Evolutionary conservation across 1,140 invertebrate species (phyloP).

Genomic region (Doryteuthis pealeii): DNA sequence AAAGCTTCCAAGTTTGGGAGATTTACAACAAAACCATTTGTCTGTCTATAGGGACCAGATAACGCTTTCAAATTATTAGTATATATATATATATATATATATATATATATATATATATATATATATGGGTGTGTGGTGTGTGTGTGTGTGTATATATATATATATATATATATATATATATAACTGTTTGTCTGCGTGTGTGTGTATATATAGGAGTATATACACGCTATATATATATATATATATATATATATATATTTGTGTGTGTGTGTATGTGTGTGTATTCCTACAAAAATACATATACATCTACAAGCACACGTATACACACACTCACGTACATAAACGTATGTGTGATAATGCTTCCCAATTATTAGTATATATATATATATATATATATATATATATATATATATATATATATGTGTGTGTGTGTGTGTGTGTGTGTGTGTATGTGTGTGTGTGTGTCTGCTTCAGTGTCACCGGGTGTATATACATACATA

Average conservation of each 20-base stretch:
- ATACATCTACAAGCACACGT: not conserved
- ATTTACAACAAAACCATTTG: too few relatives aligned
- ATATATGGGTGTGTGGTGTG: too few relatives aligned
- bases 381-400: conserved; percentile 3
- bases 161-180: too few relatives aligned
- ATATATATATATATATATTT: not conserved
- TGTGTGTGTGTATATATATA: too few relatives aligned
- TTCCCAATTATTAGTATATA: not conserved
- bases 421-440: not conserved
- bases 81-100: not conserved
- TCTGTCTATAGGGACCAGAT: too few relatives aligned
- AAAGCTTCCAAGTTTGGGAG: too few relatives aligned
- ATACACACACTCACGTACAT: not conserved
- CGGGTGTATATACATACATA: not conserved
- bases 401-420: conserved; percentile 7
- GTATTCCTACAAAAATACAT: too few relatives aligned
- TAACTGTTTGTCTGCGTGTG: too few relatives aligned
- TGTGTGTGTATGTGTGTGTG: not conserved
- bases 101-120: not conserved
- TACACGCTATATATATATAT: not conserved
- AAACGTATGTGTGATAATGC: not conserved
- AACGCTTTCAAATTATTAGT: not conserved
- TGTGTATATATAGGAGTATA: too few relatives aligned
- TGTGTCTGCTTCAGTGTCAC: too few relatives aligned
- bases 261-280: too few relatives aligned